Percentiles rank a stretch among this genome's conserved stretches.
Evolutionary conservation across 1,140 invertebrate species (phyloP).

Genomic region (Pachypeltis micranthus): DNA sequence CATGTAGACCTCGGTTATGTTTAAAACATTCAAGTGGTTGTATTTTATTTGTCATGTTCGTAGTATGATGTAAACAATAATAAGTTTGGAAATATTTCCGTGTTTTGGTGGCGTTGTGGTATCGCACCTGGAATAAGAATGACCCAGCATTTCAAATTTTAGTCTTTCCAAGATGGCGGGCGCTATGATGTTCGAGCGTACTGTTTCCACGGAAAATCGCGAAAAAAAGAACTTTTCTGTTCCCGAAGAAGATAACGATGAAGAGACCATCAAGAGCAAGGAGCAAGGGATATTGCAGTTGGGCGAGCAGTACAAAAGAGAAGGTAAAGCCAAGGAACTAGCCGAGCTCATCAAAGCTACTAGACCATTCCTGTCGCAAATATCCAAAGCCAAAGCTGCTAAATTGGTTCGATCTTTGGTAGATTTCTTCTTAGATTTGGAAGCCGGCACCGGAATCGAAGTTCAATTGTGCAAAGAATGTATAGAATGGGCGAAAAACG

Average conservation of each 20-base stretch:
- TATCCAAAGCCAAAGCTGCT: slow-evolving; percentile 98
- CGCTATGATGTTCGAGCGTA: slow-evolving; percentile 72
- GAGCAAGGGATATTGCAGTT: slow-evolving; percentile 83
- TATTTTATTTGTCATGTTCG: too few relatives aligned
- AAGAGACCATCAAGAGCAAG: slow-evolving; percentile 72
- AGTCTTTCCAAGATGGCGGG: slow-evolving; percentile 56
- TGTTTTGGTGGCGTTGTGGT: too few relatives aligned
- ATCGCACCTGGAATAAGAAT: background rate
- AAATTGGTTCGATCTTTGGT: slow-evolving; percentile 93
- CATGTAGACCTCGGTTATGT: too few relatives aligned
- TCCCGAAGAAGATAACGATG: slow-evolving; percentile 47
- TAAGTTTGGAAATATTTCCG: too few relatives aligned
- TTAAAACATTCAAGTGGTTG: too few relatives aligned
- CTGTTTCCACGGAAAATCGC: slow-evolving; percentile 54
- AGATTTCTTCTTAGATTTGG: slow-evolving; percentile 94
- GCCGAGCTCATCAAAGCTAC: slow-evolving; percentile 87
- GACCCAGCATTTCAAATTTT: slow-evolving; percentile 10
- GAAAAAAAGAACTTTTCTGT: slow-evolving; percentile 51
- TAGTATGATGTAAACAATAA: too few relatives aligned
- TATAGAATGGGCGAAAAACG: slow-evolving; percentile 98
- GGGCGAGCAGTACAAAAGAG: slow-evolving; percentile 79
- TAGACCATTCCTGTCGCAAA: slow-evolving; percentile 81
- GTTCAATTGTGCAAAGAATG: slow-evolving; percentile 87
- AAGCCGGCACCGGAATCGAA: slow-evolving; percentile 84
- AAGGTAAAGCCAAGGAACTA: slow-evolving; percentile 85